phyloP scores from a whole-genome alignment of 2,113 vertebrate genomes.

The Orientallactaga bullata region DNA sequence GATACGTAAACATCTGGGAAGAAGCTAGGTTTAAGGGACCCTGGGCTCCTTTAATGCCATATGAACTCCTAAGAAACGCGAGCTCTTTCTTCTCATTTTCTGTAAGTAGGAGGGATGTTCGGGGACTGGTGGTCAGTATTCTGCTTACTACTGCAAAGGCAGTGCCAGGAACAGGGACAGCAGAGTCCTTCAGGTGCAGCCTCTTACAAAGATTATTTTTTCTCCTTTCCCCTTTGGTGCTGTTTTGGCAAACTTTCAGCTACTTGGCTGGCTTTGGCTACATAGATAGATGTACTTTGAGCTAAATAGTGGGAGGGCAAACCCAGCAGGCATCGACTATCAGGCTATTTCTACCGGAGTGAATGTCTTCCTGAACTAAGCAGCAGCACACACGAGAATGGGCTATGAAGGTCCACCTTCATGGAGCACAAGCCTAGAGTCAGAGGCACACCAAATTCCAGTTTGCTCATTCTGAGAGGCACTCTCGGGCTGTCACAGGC shows the following conservation, averaged over 20 bases:
- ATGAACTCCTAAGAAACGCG: not conserved
- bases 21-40: not conserved
- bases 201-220: not conserved
- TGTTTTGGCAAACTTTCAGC: not conserved
- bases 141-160: not conserved
- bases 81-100: not conserved
- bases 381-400: not conserved
- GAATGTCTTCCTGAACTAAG: not conserved
- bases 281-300: not conserved
- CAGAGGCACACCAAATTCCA: not conserved
- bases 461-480: conserved; percentile 18
- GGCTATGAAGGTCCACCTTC: not conserved
- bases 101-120: not conserved
- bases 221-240: not conserved
- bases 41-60: not conserved
- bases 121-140: not conserved
- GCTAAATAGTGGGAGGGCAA: not conserved
- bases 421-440: not conserved
- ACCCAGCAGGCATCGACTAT: not conserved
- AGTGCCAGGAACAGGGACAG: not conserved
- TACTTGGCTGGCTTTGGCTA: not conserved
- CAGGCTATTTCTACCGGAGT: not conserved
- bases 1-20: conserved; percentile 20
- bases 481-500: not conserved
- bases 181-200: not conserved